These are phyloP conservation scores for Oscheius sp. DNA, from an alignment of 1,140 invertebrate genomes.

Conservation along the genomic window DNA sequence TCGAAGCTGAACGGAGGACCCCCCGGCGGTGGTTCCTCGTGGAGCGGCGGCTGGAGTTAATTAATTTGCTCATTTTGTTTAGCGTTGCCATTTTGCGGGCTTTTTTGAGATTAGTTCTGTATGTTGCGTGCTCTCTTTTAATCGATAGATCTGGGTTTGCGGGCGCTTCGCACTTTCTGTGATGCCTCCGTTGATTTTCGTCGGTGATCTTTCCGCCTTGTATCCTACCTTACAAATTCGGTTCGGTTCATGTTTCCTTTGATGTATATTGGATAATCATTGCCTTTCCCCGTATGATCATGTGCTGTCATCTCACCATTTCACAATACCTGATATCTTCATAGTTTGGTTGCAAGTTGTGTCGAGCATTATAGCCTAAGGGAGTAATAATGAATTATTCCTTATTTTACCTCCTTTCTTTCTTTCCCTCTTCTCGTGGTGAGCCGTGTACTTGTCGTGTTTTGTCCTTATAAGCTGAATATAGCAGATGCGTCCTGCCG, in stretches of 20 bases:
- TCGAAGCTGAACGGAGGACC: background rate
- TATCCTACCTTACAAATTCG: background rate
- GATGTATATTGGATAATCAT: too few relatives aligned
- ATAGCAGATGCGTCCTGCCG: background rate
- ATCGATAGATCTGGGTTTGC: slow-evolving; percentile 1
- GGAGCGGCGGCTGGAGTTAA: background rate
- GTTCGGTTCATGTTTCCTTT: slow-evolving; percentile 4
- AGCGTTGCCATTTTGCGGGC: background rate
- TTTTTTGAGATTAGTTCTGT: background rate
- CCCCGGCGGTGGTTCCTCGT: background rate
- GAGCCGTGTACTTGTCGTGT: too few relatives aligned
- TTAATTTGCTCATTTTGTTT: background rate
- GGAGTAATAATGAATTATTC: too few relatives aligned
- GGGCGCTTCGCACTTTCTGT: too few relatives aligned
- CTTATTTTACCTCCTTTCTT: too few relatives aligned
- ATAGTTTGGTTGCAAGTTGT: too few relatives aligned
- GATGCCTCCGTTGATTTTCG: too few relatives aligned
- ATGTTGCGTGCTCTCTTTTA: background rate
- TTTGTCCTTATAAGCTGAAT: too few relatives aligned
- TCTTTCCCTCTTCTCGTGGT: too few relatives aligned
- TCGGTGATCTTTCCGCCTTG: slow-evolving; percentile 13
- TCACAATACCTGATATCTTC: too few relatives aligned
- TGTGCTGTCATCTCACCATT: slow-evolving; percentile 13
- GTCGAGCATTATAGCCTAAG: too few relatives aligned
- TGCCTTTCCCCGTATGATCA: slow-evolving; percentile 6